These are phyloP conservation scores for Achroia grisella DNA, from an alignment of 1,140 invertebrate genomes.

Conservation along the genomic window DNA sequence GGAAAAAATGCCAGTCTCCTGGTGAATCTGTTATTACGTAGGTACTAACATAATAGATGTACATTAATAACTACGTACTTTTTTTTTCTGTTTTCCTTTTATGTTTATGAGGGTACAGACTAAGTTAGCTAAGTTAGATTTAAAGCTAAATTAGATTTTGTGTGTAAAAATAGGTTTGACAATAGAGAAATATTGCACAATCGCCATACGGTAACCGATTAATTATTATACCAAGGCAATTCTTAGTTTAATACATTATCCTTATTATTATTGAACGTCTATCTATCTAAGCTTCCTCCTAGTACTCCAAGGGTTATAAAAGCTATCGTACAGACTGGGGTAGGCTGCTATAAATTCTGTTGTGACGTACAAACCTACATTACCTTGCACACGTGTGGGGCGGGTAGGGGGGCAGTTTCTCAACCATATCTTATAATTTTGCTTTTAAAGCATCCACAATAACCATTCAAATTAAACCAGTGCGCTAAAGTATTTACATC, in stretches of 20 bases:
- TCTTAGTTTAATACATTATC: background rate
- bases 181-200: slow-evolving; percentile 12
- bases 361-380: slow-evolving; percentile 17
- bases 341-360: slow-evolving; percentile 33
- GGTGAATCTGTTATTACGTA: too few species aligned
- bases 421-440: slow-evolving; percentile 34
- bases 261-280: slow-evolving; percentile 1
- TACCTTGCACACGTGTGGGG: slow-evolving; percentile 56
- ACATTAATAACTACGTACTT: too few species aligned
- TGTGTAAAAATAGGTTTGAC: slow-evolving; percentile 3
- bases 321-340: slow-evolving; percentile 35
- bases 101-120: too few species aligned
- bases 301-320: slow-evolving; percentile 25
- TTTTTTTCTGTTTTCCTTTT: too few species aligned
- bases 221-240: slow-evolving; percentile 19
- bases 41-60: too few species aligned
- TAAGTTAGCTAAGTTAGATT: too few species aligned
- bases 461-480: too few species aligned
- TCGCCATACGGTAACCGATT: slow-evolving; percentile 24
- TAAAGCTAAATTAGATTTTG: slow-evolving; percentile 1
- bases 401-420: slow-evolving; percentile 48
- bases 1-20: too few species aligned
- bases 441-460: slow-evolving; percentile 45
- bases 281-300: slow-evolving; percentile 28
- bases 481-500: too few species aligned